These are phyloP conservation scores for Limosa lapponica DNA, from an alignment of 2,797 vertebrate species.

Conservation along the genomic window DNA sequence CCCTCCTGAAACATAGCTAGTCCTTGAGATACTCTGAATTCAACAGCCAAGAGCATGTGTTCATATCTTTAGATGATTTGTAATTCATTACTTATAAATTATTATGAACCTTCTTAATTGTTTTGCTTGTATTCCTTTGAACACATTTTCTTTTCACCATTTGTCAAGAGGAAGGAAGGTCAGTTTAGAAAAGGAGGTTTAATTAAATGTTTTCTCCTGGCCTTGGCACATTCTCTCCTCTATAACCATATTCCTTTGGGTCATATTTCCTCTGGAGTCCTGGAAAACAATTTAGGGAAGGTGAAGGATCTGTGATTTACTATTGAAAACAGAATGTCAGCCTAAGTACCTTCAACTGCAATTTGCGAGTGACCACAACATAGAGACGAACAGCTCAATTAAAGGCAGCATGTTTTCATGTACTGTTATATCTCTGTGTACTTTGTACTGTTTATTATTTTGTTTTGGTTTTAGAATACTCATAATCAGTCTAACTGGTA, in stretches of 20 bases:
- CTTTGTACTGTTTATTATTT: constrained; percentile 4
- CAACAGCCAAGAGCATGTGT: background rate
- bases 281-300: constrained; percentile 67
- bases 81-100: constrained; percentile 1
- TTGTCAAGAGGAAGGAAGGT: constrained; percentile 55
- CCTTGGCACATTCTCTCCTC: constrained; percentile 2
- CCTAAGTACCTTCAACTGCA: constrained; percentile 18
- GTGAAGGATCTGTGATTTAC: constrained; percentile 68
- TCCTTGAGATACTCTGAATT: background rate
- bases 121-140: constrained; percentile 55
- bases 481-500: background rate
- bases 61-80: background rate
- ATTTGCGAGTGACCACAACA: constrained; percentile 46
- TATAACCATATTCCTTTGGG: constrained; percentile 16
- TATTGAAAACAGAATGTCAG: constrained; percentile 48
- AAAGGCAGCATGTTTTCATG: background rate
- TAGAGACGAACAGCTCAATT: background rate
- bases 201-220: constrained; percentile 63
- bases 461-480: constrained; percentile 26
- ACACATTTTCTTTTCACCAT: constrained; percentile 50
- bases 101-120: constrained; percentile 26
- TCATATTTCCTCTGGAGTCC: constrained; percentile 65
- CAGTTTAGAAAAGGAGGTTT: constrained; percentile 61
- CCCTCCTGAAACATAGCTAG: background rate
- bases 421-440: background rate